These are phyloP conservation scores for Setipinna tenuifilis DNA, from an alignment of 2,797 vertebrate genomes.

Conservation along the genomic window DNA sequence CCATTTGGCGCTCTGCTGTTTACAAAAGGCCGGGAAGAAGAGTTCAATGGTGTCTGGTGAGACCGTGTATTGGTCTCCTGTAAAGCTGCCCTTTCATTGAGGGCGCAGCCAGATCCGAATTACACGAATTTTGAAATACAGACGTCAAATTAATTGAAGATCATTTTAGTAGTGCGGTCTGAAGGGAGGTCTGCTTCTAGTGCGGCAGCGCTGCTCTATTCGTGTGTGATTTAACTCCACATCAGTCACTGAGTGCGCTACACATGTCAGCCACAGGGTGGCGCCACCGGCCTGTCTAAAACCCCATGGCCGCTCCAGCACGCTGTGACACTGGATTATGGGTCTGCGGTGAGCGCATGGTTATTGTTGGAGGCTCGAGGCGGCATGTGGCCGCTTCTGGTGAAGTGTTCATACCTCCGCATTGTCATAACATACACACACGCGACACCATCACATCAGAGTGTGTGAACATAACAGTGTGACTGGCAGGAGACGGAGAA, in stretches of 20 bases:
- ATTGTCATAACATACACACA: not conserved
- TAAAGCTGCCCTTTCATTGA: not conserved
- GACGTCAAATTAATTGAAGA: not conserved
- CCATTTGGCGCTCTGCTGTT: slow-evolving; percentile 83
- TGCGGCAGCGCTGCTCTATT: no score
- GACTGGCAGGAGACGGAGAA: not conserved
- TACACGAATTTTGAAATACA: not conserved
- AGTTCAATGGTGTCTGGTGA: slow-evolving; percentile 10
- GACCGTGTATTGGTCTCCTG: no score
- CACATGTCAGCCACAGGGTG: not conserved
- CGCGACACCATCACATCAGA: not conserved
- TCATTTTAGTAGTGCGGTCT: no score
- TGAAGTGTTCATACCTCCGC: not conserved
- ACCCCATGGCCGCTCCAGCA: not conserved
- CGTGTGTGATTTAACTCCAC: no score
- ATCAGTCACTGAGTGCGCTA: not conserved
- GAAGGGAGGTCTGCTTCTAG: no score
- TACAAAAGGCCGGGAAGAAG: not conserved
- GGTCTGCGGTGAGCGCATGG: not conserved
- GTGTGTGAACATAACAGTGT: not conserved
- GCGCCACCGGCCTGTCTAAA: not conserved
- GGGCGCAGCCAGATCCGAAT: no score
- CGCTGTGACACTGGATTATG: not conserved
- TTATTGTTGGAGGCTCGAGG: not conserved
- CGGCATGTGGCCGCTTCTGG: not conserved